Evolutionary conservation across 2,888 invertebrate species (phyloP).

Genomic region (Luperina nickerlii): DNA sequence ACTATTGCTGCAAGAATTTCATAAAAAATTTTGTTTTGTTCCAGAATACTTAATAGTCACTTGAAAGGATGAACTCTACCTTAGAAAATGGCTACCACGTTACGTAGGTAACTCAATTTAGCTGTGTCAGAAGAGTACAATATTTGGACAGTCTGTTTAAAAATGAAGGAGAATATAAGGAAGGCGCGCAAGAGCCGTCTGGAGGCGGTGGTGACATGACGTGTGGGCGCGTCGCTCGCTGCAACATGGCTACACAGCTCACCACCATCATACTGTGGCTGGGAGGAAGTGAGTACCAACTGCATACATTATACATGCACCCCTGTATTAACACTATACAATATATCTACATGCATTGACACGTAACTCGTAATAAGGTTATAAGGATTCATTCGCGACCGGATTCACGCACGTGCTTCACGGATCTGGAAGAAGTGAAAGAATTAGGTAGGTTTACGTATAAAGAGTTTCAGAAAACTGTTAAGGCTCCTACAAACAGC

Average conservation of each 20-base stretch:
- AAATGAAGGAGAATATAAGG: slow-evolving; percentile 80
- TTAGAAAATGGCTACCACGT: slow-evolving; percentile 63
- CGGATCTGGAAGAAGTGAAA: background rate
- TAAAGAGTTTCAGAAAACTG: background rate
- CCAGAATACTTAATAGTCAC: slow-evolving; percentile 75
- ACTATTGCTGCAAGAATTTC: slow-evolving; percentile 3
- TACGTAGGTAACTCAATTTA: slow-evolving; percentile 71
- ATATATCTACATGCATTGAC: background rate
- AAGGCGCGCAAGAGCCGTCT: slow-evolving; percentile 74
- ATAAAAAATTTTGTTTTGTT: slow-evolving; percentile 73
- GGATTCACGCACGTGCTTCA: background rate
- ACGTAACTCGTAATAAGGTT: background rate
- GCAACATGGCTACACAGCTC: slow-evolving; percentile 83
- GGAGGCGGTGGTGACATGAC: slow-evolving; percentile 82
- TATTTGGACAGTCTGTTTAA: slow-evolving; percentile 74
- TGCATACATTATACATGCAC: slow-evolving; percentile 4
- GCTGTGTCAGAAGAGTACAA: slow-evolving; percentile 73
- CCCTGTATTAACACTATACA: slow-evolving; percentile 8
- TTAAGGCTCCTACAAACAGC: too few relatives aligned
- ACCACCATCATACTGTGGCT: slow-evolving; percentile 86
- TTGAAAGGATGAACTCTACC: slow-evolving; percentile 69
- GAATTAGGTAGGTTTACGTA: background rate
- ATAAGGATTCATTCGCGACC: background rate
- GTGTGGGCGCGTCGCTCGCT: slow-evolving; percentile 72
- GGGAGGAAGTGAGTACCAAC: slow-evolving; percentile 84